Evolutionary conservation across 2,113 vertebrate species (phyloP).

Genomic region (Phyllostomus discolor): DNA sequence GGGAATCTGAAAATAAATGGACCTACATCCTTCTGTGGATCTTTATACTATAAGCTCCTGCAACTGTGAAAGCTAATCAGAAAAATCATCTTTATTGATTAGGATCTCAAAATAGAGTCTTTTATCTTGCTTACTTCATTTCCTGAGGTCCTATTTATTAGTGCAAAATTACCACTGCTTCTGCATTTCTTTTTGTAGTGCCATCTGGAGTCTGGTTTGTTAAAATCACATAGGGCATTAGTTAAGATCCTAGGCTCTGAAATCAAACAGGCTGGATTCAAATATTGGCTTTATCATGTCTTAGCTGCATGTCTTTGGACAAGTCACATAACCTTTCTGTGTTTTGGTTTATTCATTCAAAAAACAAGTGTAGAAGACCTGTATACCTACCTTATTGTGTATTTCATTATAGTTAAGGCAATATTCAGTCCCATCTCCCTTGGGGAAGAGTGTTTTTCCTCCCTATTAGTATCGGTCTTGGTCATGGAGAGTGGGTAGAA

Average conservation of each 20-base stretch:
- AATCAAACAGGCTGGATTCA: neutral
- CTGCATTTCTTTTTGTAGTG: conserved; percentile 21
- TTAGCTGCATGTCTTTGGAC: neutral
- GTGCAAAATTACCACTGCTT: conserved; percentile 43
- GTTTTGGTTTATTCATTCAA: neutral
- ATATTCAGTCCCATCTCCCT: neutral
- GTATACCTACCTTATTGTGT: neutral
- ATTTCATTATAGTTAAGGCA: neutral
- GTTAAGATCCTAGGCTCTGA: neutral
- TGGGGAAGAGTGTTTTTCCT: neutral
- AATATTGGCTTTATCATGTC: neutral
- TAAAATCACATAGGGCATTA: conserved; percentile 1
- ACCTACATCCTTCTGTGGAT: conserved; percentile 43
- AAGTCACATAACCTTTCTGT: neutral
- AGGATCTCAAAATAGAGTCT: conserved; percentile 62
- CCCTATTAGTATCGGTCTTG: neutral
- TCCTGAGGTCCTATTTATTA: neutral
- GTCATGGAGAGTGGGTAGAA: neutral
- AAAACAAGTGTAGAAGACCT: conserved; percentile 4
- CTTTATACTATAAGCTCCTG: conserved; percentile 15
- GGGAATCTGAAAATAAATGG: conserved; percentile 48
- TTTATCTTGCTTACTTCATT: conserved; percentile 36
- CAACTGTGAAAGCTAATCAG: conserved; percentile 27
- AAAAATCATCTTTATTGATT: conserved; percentile 63
- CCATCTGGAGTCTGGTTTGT: conserved; percentile 27